These are phyloP conservation scores for Cyprinodon diabolis DNA, from an alignment of 2,797 vertebrate species.

Conservation along the genomic window DNA sequence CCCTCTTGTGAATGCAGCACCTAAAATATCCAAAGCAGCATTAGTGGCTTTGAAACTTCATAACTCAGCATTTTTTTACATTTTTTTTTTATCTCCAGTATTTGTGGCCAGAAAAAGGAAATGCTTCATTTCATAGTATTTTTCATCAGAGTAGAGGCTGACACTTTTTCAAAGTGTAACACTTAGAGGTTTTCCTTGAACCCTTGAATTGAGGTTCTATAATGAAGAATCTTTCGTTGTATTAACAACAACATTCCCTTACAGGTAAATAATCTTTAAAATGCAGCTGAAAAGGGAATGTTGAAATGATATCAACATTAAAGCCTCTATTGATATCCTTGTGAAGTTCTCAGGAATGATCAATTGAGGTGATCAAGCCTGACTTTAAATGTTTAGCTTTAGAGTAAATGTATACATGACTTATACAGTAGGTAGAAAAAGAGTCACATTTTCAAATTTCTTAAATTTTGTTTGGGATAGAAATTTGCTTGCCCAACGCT, in stretches of 20 bases:
- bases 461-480: neutral
- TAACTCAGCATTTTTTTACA: too few species aligned
- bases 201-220: neutral
- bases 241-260: neutral
- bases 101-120: neutral
- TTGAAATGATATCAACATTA: neutral
- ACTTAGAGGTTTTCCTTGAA: too few species aligned
- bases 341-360: neutral
- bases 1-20: neutral
- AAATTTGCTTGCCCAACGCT: neutral
- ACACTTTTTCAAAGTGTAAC: neutral
- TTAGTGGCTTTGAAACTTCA: neutral
- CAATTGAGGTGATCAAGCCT: neutral
- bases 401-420: neutral
- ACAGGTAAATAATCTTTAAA: neutral
- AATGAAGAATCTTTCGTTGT: neutral
- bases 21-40: neutral
- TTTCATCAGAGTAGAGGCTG: neutral
- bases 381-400: neutral
- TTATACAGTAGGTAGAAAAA: neutral
- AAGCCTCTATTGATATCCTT: neutral
- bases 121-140: neutral
- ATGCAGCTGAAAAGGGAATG: neutral
- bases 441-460: neutral
- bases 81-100: neutral